A percentile compares a stretch with the other conserved stretches of the same genome.
phyloP scores from a whole-genome alignment of 2,113 vertebrate genomes.

The Nanorana parkeri region DNA sequence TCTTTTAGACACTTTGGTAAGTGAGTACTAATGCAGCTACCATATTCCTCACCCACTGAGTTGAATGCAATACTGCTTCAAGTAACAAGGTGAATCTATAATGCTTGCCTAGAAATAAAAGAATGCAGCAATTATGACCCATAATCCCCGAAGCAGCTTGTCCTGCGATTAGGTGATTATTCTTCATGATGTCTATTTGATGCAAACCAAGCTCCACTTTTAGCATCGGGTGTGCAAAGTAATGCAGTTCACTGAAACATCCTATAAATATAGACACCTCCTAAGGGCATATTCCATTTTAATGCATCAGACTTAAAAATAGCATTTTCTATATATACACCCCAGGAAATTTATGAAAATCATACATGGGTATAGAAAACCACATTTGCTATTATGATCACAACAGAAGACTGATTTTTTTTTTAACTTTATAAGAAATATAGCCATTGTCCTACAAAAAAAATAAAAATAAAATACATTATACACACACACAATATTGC shows the following conservation, averaged over 20 bases:
- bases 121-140: too few species aligned
- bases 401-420: neutral
- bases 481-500: too few species aligned
- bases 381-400: neutral
- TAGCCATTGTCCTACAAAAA: neutral
- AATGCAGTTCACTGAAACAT: neutral
- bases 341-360: neutral
- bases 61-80: too few species aligned
- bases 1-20: too few species aligned
- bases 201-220: neutral
- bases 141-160: too few species aligned
- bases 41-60: too few species aligned
- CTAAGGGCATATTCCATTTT: neutral
- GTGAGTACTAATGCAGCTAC: too few species aligned
- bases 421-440: neutral
- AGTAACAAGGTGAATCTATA: too few species aligned
- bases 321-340: slow-evolving; percentile 7
- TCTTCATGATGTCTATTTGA: neutral
- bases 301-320: neutral
- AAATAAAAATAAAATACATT: too few species aligned
- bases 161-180: too few species aligned
- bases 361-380: neutral
- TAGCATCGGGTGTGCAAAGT: neutral
- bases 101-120: too few species aligned
- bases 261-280: slow-evolving; percentile 5